Percentiles rank a stretch among this genome's conserved stretches.
phyloP scores from a whole-genome alignment of 1,140 invertebrate genomes.

The Diachasmimorpha longicaudata region DNA sequence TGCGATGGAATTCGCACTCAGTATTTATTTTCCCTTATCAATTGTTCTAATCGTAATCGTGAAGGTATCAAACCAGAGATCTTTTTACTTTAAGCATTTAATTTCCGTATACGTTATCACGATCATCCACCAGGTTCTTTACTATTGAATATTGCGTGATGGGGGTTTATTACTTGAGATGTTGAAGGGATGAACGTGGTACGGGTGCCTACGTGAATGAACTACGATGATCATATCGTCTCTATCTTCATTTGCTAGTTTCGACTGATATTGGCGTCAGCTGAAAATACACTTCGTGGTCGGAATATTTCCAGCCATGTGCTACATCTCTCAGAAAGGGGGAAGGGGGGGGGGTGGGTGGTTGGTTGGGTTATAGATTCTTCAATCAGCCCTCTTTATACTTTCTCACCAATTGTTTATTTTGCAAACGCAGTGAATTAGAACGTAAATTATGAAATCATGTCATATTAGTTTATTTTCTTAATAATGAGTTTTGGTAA shows the following conservation, averaged over 20 bases:
- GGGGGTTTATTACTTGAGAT: background rate
- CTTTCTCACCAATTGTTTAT: too few species aligned
- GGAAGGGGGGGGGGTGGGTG: too few species aligned
- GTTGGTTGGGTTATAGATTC: background rate
- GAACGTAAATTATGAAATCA: too few species aligned
- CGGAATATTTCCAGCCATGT: background rate
- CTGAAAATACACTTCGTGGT: background rate
- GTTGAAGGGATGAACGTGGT: background rate
- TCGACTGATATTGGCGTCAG: background rate
- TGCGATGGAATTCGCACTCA: background rate
- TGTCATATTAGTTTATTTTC: too few species aligned
- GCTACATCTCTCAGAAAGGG: background rate
- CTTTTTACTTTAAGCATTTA: background rate
- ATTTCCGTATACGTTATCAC: constrained; percentile 15
- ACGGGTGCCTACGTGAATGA: background rate
- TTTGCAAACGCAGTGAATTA: too few species aligned
- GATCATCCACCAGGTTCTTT: background rate
- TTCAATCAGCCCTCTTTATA: background rate
- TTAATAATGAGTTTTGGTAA: too few species aligned
- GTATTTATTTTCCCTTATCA: background rate
- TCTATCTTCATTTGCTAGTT: background rate
- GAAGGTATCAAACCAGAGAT: background rate
- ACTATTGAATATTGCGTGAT: background rate
- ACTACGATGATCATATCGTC: background rate
- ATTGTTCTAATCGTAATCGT: background rate